Conservation (phyloP, 2,797 vertebrate species). For the Crocidura indochinensis region DNA sequence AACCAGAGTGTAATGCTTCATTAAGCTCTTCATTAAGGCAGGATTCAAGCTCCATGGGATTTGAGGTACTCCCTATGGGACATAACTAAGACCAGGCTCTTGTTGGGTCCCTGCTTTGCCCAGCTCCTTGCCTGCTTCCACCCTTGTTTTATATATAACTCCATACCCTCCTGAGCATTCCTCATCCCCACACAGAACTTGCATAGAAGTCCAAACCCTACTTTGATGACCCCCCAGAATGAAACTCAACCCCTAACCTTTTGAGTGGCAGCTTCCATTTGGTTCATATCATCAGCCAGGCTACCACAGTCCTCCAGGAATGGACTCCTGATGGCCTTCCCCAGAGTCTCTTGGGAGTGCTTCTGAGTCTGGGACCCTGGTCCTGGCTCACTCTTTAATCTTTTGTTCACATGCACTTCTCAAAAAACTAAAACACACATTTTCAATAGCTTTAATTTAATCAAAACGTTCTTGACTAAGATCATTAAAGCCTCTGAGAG, state of each 20-base stretch:
- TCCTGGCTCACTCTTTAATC: slow-evolving; percentile 68
- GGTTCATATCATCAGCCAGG: slow-evolving; percentile 17
- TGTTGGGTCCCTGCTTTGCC: not conserved
- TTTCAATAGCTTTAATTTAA: slow-evolving; percentile 88
- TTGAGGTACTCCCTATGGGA: not conserved
- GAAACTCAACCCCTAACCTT: not conserved
- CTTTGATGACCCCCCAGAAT: not conserved
- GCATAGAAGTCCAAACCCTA: too few relatives aligned
- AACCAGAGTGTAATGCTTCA: too few relatives aligned
- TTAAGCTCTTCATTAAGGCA: not conserved
- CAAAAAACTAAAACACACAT: slow-evolving; percentile 80
- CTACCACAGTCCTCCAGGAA: not conserved
- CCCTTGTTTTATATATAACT: fast-evolving
- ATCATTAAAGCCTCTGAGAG: slow-evolving; percentile 88
- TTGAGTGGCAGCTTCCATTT: fast-evolving
- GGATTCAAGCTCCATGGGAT: not conserved
- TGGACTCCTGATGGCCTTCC: slow-evolving; percentile 21
- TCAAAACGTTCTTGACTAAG: slow-evolving; percentile 89
- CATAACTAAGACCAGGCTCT: not conserved
- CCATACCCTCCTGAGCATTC: fast-evolving
- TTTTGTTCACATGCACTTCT: slow-evolving; percentile 82
- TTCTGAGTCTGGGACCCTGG: slow-evolving; percentile 49
- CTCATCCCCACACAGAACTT: not conserved
- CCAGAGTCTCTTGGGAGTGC: not conserved
- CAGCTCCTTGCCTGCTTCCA: too few relatives aligned